Evolutionary conservation across 2,888 invertebrate species (phyloP).

Genomic region (Andricus curvator): DNA sequence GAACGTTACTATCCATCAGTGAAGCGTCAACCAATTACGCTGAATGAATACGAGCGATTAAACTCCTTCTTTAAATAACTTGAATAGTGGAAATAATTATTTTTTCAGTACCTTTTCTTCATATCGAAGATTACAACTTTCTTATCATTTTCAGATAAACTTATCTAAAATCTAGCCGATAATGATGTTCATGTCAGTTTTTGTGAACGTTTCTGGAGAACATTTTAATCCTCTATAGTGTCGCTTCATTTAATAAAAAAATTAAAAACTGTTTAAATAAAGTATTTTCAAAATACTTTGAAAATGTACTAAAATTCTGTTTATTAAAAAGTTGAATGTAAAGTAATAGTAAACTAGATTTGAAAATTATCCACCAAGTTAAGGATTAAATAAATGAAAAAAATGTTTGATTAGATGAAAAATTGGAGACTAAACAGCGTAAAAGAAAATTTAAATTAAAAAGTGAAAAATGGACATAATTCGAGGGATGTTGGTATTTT

Average conservation of each 20-base stretch:
- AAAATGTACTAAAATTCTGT: no score
- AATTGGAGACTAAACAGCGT: no score
- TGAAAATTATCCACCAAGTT: no score
- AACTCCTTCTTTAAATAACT: no score
- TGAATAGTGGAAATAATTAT: no score
- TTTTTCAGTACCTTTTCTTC: background rate
- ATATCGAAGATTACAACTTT: background rate
- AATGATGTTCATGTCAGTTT: background rate
- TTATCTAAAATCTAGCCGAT: background rate
- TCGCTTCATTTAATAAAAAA: background rate
- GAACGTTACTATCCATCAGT: no score
- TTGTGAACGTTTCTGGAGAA: background rate
- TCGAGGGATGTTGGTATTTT: background rate
- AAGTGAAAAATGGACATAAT: constrained; percentile 6
- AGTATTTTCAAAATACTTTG: background rate
- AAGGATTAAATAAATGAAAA: no score
- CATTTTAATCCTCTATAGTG: background rate
- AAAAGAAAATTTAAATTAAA: background rate
- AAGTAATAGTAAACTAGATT: no score
- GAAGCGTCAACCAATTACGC: no score
- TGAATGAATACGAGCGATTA: no score
- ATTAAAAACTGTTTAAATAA: background rate
- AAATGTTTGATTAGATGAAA: background rate
- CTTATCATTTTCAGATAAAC: background rate
- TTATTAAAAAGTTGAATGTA: no score